Percentiles rank a stretch among this genome's conserved stretches.
These are phyloP conservation scores for Drosophila aff. DNA, from an alignment of 1,140 invertebrate genomes.

Conservation along the genomic window DNA sequence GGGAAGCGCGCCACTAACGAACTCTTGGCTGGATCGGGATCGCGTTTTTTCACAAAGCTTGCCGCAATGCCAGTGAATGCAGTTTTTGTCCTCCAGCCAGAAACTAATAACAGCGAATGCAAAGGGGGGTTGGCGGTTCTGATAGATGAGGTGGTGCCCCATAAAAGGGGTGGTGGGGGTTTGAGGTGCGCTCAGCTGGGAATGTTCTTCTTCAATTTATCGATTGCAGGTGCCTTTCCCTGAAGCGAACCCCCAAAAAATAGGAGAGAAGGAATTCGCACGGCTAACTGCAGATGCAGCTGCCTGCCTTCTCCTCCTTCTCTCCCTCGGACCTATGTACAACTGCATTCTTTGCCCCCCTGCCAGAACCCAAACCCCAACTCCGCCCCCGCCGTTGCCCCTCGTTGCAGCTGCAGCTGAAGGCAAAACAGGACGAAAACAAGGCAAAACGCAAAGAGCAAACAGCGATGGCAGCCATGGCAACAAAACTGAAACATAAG, in stretches of 20 bases:
- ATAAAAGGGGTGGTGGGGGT: background rate
- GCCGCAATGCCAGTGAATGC: slow-evolving; percentile 41
- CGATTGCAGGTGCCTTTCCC: slow-evolving; percentile 38
- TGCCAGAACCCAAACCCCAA: background rate
- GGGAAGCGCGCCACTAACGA: slow-evolving; percentile 46
- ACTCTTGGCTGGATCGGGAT: slow-evolving; percentile 31
- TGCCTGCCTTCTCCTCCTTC: background rate
- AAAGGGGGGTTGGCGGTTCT: background rate
- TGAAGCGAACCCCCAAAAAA: slow-evolving; percentile 11
- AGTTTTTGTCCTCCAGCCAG: slow-evolving; percentile 54
- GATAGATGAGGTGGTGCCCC: slow-evolving; percentile 18
- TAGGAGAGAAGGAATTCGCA: slow-evolving; percentile 17
- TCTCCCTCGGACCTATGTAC: background rate
- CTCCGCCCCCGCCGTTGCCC: background rate
- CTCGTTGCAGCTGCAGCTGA: slow-evolving; percentile 50
- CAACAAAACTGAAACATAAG: slow-evolving; percentile 76
- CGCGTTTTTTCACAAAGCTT: slow-evolving; percentile 66
- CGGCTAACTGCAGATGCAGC: slow-evolving; percentile 49
- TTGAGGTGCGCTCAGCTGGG: slow-evolving; percentile 25
- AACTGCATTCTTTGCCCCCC: slow-evolving; percentile 45
- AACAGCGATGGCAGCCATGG: slow-evolving; percentile 66
- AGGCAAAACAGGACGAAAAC: slow-evolving; percentile 66
- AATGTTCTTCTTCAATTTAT: slow-evolving; percentile 48
- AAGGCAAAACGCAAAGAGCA: slow-evolving; percentile 51
- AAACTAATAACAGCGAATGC: slow-evolving; percentile 62